Conservation (phyloP, 2,888 invertebrate genomes). For the Megastigmus dorsalis region DNA sequence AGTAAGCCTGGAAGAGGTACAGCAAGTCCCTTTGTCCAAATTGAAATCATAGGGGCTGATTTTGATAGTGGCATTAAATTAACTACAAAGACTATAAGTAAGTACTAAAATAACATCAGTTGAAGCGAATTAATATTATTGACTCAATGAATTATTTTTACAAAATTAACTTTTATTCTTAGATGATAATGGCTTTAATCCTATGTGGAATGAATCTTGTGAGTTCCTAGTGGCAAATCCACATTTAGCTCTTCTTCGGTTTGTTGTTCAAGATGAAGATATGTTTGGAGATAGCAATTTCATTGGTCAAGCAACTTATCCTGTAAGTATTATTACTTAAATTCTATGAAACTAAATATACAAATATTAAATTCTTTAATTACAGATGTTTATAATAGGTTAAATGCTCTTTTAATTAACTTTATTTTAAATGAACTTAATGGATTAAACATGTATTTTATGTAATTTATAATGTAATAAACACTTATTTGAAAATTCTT, state of each 20-base stretch:
- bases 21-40: slow-evolving; percentile 92
- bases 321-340: slow-evolving; percentile 77
- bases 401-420: neutral
- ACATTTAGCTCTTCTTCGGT: slow-evolving; percentile 88
- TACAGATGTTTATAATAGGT: neutral
- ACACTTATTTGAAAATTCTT: no score
- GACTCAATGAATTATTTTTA: slow-evolving; percentile 26
- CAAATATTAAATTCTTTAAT: neutral
- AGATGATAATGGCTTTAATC: slow-evolving; percentile 96
- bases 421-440: neutral
- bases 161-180: slow-evolving; percentile 42
- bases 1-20: slow-evolving; percentile 88
- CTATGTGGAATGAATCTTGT: slow-evolving; percentile 91
- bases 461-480: neutral
- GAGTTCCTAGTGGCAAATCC: slow-evolving; percentile 89
- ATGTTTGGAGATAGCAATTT: slow-evolving; percentile 98
- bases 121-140: no score
- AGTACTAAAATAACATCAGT: no score
- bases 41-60: slow-evolving; percentile 92
- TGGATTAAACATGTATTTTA: neutral
- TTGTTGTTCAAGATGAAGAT: slow-evolving; percentile 95
- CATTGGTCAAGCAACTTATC: slow-evolving; percentile 96
- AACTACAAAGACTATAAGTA: slow-evolving; percentile 89
- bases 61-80: slow-evolving; percentile 90
- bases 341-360: neutral